Percentiles rank a stretch among this genome's conserved stretches.
Conservation (phyloP, 2,113 vertebrate species). For the Sylvietta virens region DNA sequence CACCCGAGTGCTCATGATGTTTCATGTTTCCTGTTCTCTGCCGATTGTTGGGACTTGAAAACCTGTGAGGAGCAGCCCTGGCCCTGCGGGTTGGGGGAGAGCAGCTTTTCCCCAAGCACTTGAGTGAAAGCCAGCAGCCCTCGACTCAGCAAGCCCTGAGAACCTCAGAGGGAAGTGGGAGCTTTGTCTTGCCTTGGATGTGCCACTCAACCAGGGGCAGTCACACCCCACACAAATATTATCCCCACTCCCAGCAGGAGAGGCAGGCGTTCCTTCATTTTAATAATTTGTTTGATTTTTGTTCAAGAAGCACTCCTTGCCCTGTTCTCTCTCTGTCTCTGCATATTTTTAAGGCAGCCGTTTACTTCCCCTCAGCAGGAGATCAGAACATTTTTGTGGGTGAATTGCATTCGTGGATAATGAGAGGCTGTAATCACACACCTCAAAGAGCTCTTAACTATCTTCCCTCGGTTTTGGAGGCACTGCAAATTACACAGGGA, state of each 20-base stretch:
- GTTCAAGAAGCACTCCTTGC: background rate
- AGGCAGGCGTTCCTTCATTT: background rate
- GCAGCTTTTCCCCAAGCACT: background rate
- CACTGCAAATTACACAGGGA: background rate
- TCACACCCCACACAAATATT: background rate
- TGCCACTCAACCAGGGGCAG: background rate
- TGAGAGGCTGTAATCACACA: constrained; percentile 32
- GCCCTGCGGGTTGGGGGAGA: background rate
- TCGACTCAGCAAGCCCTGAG: background rate
- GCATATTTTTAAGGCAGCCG: background rate
- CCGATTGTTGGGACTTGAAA: constrained; percentile 22
- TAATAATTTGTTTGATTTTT: background rate
- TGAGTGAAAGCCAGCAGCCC: background rate
- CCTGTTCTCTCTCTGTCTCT: background rate
- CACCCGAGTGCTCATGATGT: background rate
- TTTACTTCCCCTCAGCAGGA: background rate
- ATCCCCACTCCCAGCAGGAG: background rate
- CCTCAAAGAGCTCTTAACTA: constrained; percentile 11
- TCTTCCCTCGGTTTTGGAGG: background rate
- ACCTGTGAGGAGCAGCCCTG: background rate
- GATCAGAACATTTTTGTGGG: background rate
- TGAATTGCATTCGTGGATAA: background rate
- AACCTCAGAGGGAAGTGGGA: background rate
- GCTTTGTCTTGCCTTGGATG: background rate
- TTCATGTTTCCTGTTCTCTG: background rate